A percentile compares a stretch with the other conserved stretches of the same genome.
Evolutionary conservation across 2,888 invertebrate species (phyloP).

Genomic region (Parasteatoda lunata): DNA sequence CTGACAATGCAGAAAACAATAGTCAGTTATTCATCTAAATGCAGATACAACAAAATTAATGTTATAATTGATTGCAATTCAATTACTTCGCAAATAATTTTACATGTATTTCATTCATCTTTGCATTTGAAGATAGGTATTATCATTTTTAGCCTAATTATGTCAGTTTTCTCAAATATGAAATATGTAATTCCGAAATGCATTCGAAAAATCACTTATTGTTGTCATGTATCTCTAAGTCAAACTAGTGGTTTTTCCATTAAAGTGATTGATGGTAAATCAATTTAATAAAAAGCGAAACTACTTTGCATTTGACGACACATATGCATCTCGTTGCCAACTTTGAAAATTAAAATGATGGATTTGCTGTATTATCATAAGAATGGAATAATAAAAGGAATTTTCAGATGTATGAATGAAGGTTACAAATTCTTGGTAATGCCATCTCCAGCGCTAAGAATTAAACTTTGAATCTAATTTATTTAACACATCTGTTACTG

Average conservation of each 20-base stretch:
- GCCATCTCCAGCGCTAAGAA: too few relatives aligned
- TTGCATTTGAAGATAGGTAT: too few relatives aligned
- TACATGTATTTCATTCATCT: too few relatives aligned
- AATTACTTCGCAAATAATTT: too few relatives aligned
- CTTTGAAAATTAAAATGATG: conserved; percentile 45
- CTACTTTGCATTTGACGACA: conserved; percentile 33
- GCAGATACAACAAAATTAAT: too few relatives aligned
- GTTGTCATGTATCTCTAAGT: neutral
- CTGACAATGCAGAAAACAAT: too few relatives aligned
- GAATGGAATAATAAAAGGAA: conserved; percentile 1
- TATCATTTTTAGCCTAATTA: neutral
- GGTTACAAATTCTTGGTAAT: neutral
- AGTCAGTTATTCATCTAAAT: too few relatives aligned
- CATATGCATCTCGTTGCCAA: conserved; percentile 20
- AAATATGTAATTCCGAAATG: neutral
- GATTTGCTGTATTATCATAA: conserved; percentile 47
- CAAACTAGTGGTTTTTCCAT: conserved; percentile 3
- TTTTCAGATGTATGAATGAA: neutral
- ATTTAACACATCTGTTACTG: too few relatives aligned
- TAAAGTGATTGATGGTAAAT: conserved; percentile 50
- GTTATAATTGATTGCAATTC: too few relatives aligned
- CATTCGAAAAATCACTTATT: neutral
- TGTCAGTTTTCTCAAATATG: neutral
- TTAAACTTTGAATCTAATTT: too few relatives aligned
- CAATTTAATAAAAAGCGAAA: conserved; percentile 30